Evolutionary conservation across 2,113 vertebrate species (phyloP), one percentile per base, ranked within the genome.

Genomic region (Syrmaticus mikado): DNA sequence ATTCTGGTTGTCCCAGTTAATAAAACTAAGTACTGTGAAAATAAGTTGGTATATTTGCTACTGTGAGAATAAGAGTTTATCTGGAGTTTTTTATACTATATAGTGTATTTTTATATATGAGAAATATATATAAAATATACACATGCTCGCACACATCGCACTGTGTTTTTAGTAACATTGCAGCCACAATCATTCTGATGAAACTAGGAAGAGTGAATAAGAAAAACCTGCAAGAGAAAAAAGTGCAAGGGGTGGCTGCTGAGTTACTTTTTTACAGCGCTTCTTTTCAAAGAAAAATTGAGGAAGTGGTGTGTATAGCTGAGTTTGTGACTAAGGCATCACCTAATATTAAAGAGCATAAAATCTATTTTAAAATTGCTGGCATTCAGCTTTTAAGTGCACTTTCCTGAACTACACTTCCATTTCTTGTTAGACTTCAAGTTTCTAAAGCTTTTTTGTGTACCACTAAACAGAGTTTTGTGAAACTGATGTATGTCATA

Each of bases 371-470:
- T 84, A 36, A 95, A 96, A 95, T 95, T 97, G 98, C 97, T 98
- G 98, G 95, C 96, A 94, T 96, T 97, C 97, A 97, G 97, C 97
- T 97, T 92, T 94, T 95, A 98, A 98, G 98, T 98, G 98, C 98
- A 98, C 98, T 98, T 98, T 98, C 94, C 96, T 97, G 95, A 96
- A 95, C 96, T 96, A 97, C 87, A 96, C 97, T 97, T 98, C 96
- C 95, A 96, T 81, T 97, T 98, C 96, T 97, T 97, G 85, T 97
- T 97, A 97, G 95, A 98, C 95, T 98, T 97, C 87, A 96, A 98
- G 94, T 97, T 98, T 97, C 93, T 97, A 94, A 94, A 97, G 96
- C 87, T 96, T 96, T 91, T 97, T 97, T 96, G 95, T 97, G 94
- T 98, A 97, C 96, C 97, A 98, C 97, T 98, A 98, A 97, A 97